Base-by-base conservation (phyloP, 1,140 invertebrate species). In the Branchinecta lynchi region DNA sequence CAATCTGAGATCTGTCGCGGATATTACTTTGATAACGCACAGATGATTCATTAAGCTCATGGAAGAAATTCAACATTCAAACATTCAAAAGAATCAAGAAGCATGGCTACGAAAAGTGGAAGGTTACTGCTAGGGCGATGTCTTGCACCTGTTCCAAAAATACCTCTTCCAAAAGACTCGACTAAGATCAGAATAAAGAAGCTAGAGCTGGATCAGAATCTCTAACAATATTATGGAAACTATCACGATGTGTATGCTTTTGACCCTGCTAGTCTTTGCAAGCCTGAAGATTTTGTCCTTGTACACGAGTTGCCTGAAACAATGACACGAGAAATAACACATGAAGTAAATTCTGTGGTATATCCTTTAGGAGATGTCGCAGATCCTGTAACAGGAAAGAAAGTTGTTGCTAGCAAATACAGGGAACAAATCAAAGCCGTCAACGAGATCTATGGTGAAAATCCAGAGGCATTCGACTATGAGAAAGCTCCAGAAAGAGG, bases 321-420 rank as follows among this genome's bases (percentile, higher is more conserved):
- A 77, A 71, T 90, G 69, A 89, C 89, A 0, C 84, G 84, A 67
- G 77, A 89, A 12, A 89, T 93, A 6, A 86, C 87, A 8, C 89
- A 93, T 74, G 81, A 86, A 79, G 83, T 93, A 2, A 80, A 88
- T 74, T 84, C 91, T 77, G 83, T 92, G 15, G 82, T 93, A 43
- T 89, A 89, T 78, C 86, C 86, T 20, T 79, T 86, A 72, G 91
- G 91, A 72, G 89, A 93, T 80, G 80, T 91, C 17, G 87, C 84
- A 65, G 89, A 91, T 80, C 90, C 90, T 45, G 78, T 93, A 32
- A 89, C 88, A 72, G 86, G 87, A 43, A 90, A 90, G 76, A 88
- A 89, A 78, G 84, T 87, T 69, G 83, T 87, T 3, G 84, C 80
- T 65, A 82, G 81, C 68, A 80, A 81, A 74, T 92, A 89, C 73